Percentiles rank a stretch among this genome's conserved stretches.
Conservation (phyloP, 2,888 invertebrate species). For the Chromoteleia sp. region DNA sequence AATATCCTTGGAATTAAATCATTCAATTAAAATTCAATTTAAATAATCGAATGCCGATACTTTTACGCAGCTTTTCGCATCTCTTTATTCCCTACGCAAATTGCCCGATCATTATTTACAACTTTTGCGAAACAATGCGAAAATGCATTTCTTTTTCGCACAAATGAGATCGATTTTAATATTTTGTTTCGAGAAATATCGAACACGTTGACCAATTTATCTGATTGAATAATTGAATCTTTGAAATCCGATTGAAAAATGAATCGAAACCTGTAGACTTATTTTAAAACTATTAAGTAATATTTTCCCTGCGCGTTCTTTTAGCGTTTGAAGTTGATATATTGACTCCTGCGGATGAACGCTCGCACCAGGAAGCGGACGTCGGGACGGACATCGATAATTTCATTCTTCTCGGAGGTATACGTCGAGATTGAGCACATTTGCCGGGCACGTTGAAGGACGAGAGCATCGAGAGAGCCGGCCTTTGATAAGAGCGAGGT, state of each 20-base stretch:
- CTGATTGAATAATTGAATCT: slow-evolving; percentile 2
- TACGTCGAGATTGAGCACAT: slow-evolving; percentile 39
- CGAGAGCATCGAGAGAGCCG: slow-evolving; percentile 41
- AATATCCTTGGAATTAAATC: no score
- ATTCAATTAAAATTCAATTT: no score
- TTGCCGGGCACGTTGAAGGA: slow-evolving; percentile 48
- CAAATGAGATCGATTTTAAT: no score
- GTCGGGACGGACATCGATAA: slow-evolving; percentile 50
- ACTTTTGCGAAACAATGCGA: no score
- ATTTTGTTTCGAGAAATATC: no score
- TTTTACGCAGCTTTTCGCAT: no score
- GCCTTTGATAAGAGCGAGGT: slow-evolving; percentile 63
- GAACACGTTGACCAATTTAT: no score
- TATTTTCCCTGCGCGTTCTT: slow-evolving; percentile 21
- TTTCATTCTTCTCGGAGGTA: slow-evolving; percentile 61
- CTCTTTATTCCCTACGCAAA: no score
- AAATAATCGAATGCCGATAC: no score
- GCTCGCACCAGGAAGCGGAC: slow-evolving; percentile 58
- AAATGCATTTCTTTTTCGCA: no score
- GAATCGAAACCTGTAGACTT: not conserved
- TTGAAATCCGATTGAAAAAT: not conserved
- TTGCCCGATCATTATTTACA: no score
- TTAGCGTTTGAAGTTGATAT: slow-evolving; percentile 51
- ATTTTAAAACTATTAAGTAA: slow-evolving; percentile 34
- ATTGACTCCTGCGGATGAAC: slow-evolving; percentile 46